Conservation (phyloP, 2,797 vertebrate genomes). For the Hafferia zeledoni region DNA sequence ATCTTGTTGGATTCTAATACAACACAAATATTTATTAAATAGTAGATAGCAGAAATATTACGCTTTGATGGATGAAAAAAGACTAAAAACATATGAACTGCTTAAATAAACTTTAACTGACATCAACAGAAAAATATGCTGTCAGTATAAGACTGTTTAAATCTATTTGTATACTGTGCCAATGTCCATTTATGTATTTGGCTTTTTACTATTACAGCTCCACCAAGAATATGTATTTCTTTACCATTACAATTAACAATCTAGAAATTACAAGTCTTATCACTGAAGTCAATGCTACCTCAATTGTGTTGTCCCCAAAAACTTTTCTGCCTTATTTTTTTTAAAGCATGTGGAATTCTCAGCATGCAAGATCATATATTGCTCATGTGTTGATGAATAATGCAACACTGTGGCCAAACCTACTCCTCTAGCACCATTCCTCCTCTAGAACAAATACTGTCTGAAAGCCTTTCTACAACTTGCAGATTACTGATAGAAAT, state of each 20-base stretch:
- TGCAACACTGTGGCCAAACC: not conserved
- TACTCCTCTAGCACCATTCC: not conserved
- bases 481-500: not conserved
- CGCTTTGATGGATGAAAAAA: not conserved
- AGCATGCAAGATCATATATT: not conserved
- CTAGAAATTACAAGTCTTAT: not conserved
- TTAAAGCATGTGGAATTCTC: fast-evolving
- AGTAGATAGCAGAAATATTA: not conserved
- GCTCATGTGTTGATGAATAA: not conserved
- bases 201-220: not conserved
- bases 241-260: not conserved
- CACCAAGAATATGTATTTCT: not conserved
- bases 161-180: not conserved
- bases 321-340: not conserved
- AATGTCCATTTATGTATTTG: not conserved
- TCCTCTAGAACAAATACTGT: not conserved
- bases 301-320: not conserved
- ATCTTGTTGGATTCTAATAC: not conserved
- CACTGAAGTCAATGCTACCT: not conserved
- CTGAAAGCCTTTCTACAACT: not conserved
- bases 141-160: not conserved
- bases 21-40: not conserved
- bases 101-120: not conserved
- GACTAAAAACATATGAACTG: not conserved
- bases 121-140: not conserved